A percentile compares a stretch with the other conserved stretches of the same genome.
phyloP scores from a whole-genome alignment of 2,113 vertebrate genomes.

The Vombatus ursinus region DNA sequence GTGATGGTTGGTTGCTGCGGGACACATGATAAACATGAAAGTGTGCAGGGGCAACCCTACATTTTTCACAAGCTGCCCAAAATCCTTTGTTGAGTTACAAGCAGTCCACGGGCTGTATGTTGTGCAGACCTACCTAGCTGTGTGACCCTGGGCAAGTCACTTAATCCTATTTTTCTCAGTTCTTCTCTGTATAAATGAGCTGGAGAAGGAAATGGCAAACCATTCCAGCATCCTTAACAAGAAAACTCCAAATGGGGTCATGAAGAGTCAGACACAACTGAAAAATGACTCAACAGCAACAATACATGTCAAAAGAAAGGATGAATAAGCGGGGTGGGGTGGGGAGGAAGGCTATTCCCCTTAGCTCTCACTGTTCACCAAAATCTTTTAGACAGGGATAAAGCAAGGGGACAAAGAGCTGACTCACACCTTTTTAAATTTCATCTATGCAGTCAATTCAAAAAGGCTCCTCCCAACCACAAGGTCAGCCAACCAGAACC shows the following conservation, averaged over 20 bases:
- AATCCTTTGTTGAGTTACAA: no score
- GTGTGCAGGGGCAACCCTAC: no score
- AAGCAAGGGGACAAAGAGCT: not conserved
- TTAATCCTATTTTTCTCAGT: not conserved
- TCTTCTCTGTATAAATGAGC: not conserved
- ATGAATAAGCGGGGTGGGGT: not conserved
- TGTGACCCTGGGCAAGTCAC: not conserved
- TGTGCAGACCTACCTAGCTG: not conserved
- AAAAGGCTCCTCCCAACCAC: not conserved
- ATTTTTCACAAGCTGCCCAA: no score
- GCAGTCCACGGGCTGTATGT: no score
- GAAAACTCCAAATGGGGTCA: not conserved
- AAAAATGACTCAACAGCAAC: not conserved
- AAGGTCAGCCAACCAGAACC: not conserved
- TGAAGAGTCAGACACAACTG: not conserved
- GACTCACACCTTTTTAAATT: not conserved
- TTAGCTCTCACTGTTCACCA: not conserved
- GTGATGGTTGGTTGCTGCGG: no score
- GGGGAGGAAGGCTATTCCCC: not conserved
- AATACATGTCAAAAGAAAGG: not conserved
- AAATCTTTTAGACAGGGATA: not conserved
- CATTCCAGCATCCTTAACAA: not conserved
- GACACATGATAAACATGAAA: no score
- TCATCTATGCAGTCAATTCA: not conserved
- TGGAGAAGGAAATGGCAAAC: not conserved